Evolutionary conservation across 2,888 invertebrate species (phyloP), one percentile per base, ranked within the genome.

Genomic region (Prosapia bicincta): DNA sequence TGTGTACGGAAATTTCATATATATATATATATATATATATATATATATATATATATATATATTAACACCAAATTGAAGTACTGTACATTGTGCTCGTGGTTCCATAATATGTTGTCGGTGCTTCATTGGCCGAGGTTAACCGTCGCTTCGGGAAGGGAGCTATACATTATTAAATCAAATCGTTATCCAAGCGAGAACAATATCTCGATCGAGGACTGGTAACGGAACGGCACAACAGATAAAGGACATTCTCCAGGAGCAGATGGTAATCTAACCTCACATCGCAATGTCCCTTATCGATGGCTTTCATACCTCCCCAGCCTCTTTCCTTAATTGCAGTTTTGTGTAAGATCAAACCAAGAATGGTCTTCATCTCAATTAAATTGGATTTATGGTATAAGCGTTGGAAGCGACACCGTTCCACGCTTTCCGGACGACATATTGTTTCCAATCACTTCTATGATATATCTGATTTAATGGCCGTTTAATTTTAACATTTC

Each of bases 371-470:
- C 65, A 23, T 69, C 69, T 66, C 72, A 72, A 72, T 72, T 72
- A 72, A 72, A 66, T 23, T 26, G 66, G 66, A 72, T 72, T 72
- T 66, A 72, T 72, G 9, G 71, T 65, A 66, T 65, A 65, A 26
- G 30, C 20, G 13, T 38, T 15, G 2, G 38, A 13, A 3, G 3
- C 54, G 13, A 38, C 38, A 38, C 38, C 7, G 10, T 10, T 38
- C 15, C 38, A 38, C 38, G 38, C 38, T 38, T 38, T 54, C 20
- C 20, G 54, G 20, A n/a, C 54, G 3, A n/a, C 54, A 54, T 54
- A 20, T 54, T 54, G 54, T n/a, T 54, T 20, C 20, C 20, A 5
- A 20, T 54, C 20, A 54, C n/a, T n/a, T n/a, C 7, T n/a, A 54
- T 54, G 54, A 54, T 54, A 54, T 20, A 54, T 54, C 54, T 54